A percentile compares a stretch with the other conserved stretches of the same genome.
phyloP scores from a whole-genome alignment of 2,113 vertebrate genomes.

The Herpetotheres cachinnans region DNA sequence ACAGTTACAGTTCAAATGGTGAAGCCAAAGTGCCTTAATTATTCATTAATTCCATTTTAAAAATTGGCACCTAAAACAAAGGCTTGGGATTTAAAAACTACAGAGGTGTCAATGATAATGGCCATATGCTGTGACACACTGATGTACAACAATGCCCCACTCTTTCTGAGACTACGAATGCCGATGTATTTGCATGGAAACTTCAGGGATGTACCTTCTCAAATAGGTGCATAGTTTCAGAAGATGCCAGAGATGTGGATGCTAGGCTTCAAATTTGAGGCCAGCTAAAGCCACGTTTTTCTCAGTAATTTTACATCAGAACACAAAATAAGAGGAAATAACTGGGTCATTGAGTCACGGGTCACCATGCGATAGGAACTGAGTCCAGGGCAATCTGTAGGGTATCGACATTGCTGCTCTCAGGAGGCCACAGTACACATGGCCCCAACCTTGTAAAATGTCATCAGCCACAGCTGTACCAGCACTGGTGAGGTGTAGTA shows the following conservation, averaged over 20 bases:
- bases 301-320: neutral
- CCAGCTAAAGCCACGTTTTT: neutral
- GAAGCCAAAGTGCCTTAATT: neutral
- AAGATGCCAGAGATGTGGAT: neutral
- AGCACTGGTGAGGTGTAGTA: neutral
- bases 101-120: neutral
- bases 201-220: neutral
- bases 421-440: neutral
- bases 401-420: neutral
- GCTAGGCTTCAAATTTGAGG: neutral
- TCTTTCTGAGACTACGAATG: neutral
- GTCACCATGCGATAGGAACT: fast-evolving
- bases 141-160: fast-evolving
- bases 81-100: neutral
- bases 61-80: neutral
- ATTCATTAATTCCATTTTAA: neutral
- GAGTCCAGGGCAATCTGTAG: neutral
- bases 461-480: neutral
- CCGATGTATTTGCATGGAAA: neutral
- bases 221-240: neutral
- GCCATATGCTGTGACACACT: neutral
- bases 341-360: neutral
- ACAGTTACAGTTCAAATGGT: neutral
- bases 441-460: neutral
- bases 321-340: neutral